Base-by-base conservation (phyloP, 2,888 invertebrate species). In the Pachliopta kotzebuea region DNA sequence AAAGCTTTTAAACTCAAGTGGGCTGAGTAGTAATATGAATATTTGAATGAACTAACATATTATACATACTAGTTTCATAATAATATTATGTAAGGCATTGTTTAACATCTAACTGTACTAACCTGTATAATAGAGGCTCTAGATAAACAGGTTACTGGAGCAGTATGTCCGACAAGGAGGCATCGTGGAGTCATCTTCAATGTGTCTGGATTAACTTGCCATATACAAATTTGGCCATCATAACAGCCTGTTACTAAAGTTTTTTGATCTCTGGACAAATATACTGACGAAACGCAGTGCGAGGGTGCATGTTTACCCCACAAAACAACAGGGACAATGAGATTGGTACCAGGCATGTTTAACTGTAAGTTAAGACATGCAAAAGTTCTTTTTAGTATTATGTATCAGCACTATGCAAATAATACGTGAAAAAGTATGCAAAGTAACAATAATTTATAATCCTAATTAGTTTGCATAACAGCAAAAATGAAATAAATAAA, bases 241-340 rank as follows among this genome's bases (percentile, higher is more conserved):
- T 98, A 97, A 85, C 98, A 98, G 42, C 99, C 99, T 3, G 99
- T 99, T 56, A 98, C 96, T 56, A 99, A 92, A 14, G 97, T 98
- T 82, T 94, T 96, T 84, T 98, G 97, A 88, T 99, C 98, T 67
- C 96, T 94, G 23, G 98, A 98, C 62, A 99, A 92, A 79, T 97
- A 96, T 66, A 99, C 95, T 65, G 98, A 96, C 0, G 98, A 98
- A 72, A 99, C 97, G 81, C 98, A 98, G 89, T 99, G 99, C 2
- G 98, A 98, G 0, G 99, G 99, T 2, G 99, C 97, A 78, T 96
- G 94, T 75, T 96, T 96, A 37, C 99, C 99, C 99, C 99, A 99
- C 63, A 99, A 92, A 67, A 99, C 98, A 67, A 99, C 96, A 0
- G 99, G 99, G 60, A 99, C 98, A 66, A 99, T 98, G 71, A 99